Evolutionary conservation across 2,888 invertebrate genomes (phyloP), one percentile per base, ranked within the genome.

Genomic region (Oxycera nigricornis): DNA sequence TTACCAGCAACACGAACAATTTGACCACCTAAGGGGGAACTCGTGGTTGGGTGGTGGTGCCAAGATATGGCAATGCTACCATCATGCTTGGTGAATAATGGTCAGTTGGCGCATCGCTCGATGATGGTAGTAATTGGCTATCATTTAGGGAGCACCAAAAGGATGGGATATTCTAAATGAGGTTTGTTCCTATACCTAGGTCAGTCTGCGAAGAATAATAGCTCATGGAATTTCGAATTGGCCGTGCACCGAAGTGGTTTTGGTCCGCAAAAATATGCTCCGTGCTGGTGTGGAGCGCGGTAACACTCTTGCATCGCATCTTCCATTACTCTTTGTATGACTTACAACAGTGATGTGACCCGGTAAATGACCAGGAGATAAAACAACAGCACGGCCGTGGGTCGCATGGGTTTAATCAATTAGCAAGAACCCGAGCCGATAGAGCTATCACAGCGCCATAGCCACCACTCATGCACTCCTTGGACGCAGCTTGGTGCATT

Each of bases 1-100:
- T 70, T 70, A 70, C 55, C 35, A 17, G 41, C 52, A 70, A 70
- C 55, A 70, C 70, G 31, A 70, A 70, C 70, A 52, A 55, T 70
- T 52, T 31, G 55, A 70, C 55, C 70, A 70, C 70, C 70, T 70
- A 30, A 22, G 52, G 52, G 52, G 52, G 6, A 17, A 35, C 17
- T 17, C 9, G 55, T 55, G 52, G 30, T 2, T 30, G 4, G 9
- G 17, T 14, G 24, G 41, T 41, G 24, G n/a, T 39, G 59, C n/a
- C 30, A 14, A 30, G 28, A 24, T 4, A 20, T 22, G 39, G 9
- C 39, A 39, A 39, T 7, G 9, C 7, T 39, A 14, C 39, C 39
- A 39, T 9, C 9, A 39, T 39, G 9, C 39, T 14, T 14, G n/a
- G n/a, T n/a, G n/a, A n/a, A n/a, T n/a, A n/a, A n/a, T n/a, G n/a